These are phyloP conservation scores for Alectura lathami DNA, from an alignment of 2,113 vertebrate species.

Conservation along the genomic window DNA sequence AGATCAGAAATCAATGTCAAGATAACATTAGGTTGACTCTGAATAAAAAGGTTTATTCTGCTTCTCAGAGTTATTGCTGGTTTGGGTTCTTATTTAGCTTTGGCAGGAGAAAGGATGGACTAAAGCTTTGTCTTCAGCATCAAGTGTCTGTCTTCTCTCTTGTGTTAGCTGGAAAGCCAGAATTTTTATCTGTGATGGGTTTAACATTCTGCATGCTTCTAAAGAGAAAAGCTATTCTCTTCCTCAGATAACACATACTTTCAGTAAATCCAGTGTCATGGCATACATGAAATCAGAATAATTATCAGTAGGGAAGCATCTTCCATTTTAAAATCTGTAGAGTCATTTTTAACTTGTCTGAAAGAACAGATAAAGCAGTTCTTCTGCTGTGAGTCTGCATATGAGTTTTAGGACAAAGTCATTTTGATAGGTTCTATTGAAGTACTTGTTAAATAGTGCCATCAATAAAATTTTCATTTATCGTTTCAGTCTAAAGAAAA, in stretches of 20 bases:
- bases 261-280: neutral
- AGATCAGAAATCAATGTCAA: neutral
- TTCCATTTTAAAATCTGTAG: neutral
- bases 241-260: neutral
- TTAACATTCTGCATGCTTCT: neutral
- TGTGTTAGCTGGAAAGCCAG: neutral
- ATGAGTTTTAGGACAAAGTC: neutral
- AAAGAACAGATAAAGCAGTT: neutral
- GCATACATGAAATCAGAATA: neutral
- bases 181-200: neutral
- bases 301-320: neutral
- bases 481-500: constrained; percentile 94
- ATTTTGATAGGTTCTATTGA: neutral
- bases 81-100: neutral
- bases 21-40: neutral
- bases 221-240: neutral
- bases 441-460: neutral
- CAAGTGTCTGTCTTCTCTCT: neutral
- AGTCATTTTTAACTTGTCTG: neutral
- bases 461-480: neutral
- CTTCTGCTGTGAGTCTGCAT: neutral
- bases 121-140: neutral
- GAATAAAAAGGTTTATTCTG: neutral
- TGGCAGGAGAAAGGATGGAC: neutral
- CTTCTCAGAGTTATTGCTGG: neutral